These are phyloP conservation scores for Lasioglossum albipes DNA, from an alignment of 1,140 invertebrate species.

Conservation along the genomic window DNA sequence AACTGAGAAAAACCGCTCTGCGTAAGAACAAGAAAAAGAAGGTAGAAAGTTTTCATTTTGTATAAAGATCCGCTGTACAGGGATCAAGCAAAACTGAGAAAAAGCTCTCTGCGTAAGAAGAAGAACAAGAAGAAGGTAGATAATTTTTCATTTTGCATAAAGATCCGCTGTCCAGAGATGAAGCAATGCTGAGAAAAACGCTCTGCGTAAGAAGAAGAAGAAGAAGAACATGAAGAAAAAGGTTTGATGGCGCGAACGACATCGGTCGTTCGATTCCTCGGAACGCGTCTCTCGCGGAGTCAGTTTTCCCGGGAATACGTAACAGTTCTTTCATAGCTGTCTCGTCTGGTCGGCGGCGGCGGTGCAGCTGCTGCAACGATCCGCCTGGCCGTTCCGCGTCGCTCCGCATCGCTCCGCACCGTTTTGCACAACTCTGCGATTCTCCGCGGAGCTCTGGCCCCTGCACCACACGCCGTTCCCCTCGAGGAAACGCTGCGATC, in stretches of 20 bases:
- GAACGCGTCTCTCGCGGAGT: neutral
- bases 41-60: too few relatives aligned
- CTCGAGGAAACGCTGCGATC: constrained; percentile 18
- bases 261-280: neutral
- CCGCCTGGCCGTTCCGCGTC: neutral
- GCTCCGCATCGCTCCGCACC: too few relatives aligned
- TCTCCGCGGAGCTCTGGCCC: too few relatives aligned
- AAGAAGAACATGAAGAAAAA: neutral
- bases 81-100: too few relatives aligned
- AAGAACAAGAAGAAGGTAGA: neutral
- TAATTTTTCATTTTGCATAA: too few relatives aligned
- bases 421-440: too few relatives aligned
- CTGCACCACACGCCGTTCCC: constrained; percentile 15
- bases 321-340: constrained; percentile 57
- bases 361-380: constrained; percentile 37
- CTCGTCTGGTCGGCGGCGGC: constrained; percentile 7
- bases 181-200: neutral
- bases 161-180: too few relatives aligned
- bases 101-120: neutral
- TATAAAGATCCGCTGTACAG: too few relatives aligned
- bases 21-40: too few relatives aligned
- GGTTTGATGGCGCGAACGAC: constrained; percentile 2
- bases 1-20: too few relatives aligned
- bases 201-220: neutral
- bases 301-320: constrained; percentile 49